Base-by-base conservation (phyloP, 2,888 invertebrate species). In the Cordilura impudica region DNA sequence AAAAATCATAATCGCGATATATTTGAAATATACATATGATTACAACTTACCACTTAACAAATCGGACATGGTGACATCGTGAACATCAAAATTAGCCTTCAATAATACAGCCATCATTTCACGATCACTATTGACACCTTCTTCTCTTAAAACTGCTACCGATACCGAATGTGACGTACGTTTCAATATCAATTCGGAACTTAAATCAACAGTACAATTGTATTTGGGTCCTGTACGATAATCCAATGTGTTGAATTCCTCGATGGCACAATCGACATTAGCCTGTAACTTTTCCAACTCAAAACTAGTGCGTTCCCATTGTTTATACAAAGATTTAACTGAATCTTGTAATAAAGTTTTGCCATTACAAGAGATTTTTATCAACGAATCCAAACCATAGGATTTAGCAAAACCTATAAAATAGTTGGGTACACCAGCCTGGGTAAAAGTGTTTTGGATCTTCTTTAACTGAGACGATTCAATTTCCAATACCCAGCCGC, bases 241-340 rank as follows among this genome's bases (percentile, higher is more conserved):
- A 56, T 91, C 91, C 16, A 97, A 91, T 10, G 92, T 93, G 66
- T 91, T 90, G 90, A 93, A 95, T 90, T 99, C 98, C 84, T 95
- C 93, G 47, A 92, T 90, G 1, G 95, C 95, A 87, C 97, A 97
- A 4, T 92, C 91, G 0, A 93, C 91, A 86, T 96, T 95, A 0
- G 96, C 94, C 90, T 99, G 99, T 12, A 94, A 92, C 81, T 93
- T 91, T 88, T 99, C 99, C 65, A 99, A 89, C 82, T 94, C 94
- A 87, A 95, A 97, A 89, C 98, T 98, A 0, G 98, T 98, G 87
- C 97, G 96, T 89, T 99, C 99, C 99, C 99, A 99, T 87, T 94
- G 92, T 85, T 94, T 93, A 89, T 95, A 94, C 45, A 97, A 91
- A 0, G 92, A 90, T 29, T 93, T 91, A 67, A 97, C 91, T 12